A percentile compares a stretch with the other conserved stretches of the same genome.
These are phyloP conservation scores for Meloe dianella DNA, from an alignment of 2,888 invertebrate species.

Conservation along the genomic window DNA sequence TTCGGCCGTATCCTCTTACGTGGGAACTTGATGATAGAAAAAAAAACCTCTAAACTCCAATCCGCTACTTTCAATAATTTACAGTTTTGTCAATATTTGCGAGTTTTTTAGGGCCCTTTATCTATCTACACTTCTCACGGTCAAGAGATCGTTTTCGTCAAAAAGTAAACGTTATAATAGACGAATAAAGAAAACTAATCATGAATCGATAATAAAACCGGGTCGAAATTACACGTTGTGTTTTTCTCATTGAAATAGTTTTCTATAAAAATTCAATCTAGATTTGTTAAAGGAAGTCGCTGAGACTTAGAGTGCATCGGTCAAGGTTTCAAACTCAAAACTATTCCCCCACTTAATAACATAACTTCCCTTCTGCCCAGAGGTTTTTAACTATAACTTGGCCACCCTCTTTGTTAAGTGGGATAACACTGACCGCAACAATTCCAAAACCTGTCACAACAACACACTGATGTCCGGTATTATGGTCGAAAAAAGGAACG, in stretches of 20 bases:
- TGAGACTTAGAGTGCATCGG: slow-evolving; percentile 42
- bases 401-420: slow-evolving; percentile 26
- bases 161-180: too few relatives aligned
- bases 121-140: slow-evolving; percentile 15
- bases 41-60: slow-evolving; percentile 39
- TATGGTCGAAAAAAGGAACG: slow-evolving; percentile 37
- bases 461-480: slow-evolving; percentile 43
- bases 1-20: slow-evolving; percentile 51
- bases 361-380: slow-evolving; percentile 27
- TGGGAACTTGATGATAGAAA: slow-evolving; percentile 55
- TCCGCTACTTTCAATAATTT: slow-evolving; percentile 43
- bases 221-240: too few relatives aligned
- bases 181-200: too few relatives aligned
- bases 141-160: slow-evolving; percentile 9
- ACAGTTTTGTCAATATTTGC: slow-evolving; percentile 57
- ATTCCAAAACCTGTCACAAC: slow-evolving; percentile 50
- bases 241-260: too few relatives aligned
- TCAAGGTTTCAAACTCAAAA: slow-evolving; percentile 44
- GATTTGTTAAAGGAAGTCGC: slow-evolving; percentile 6
- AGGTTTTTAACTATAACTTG: slow-evolving; percentile 20
- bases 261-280: not conserved
- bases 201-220: too few relatives aligned
- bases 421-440: slow-evolving; percentile 48
- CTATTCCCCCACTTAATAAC: slow-evolving; percentile 27
- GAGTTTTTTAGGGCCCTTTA: slow-evolving; percentile 22